Evolutionary conservation across 1,140 invertebrate genomes (phyloP).

Genomic region (Polypedilum vanderplanki): DNA sequence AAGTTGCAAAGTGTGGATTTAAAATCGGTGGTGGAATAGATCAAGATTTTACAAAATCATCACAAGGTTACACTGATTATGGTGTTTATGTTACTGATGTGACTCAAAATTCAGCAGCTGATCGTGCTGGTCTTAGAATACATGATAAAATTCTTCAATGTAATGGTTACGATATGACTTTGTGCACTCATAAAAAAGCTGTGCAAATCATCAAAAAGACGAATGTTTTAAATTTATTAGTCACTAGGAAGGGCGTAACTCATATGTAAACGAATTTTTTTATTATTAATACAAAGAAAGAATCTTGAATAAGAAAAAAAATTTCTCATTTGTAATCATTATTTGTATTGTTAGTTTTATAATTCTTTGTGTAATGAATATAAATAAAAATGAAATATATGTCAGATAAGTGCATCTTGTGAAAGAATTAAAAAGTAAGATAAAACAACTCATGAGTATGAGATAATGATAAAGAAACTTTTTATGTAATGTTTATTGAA

Average conservation of each 20-base stretch:
- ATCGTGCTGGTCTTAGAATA: constrained; percentile 87
- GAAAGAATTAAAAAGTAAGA: no score
- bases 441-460: no score
- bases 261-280: constrained; percentile 64
- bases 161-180: constrained; percentile 96
- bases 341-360: no score
- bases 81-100: constrained; percentile 98
- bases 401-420: no score
- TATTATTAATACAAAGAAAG: no score
- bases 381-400: no score
- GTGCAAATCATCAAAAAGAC: constrained; percentile 97
- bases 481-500: no score
- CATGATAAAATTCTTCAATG: constrained; percentile 98
- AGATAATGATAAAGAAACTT: no score
- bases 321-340: no score
- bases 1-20: constrained; percentile 89
- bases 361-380: no score
- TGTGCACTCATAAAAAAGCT: constrained; percentile 98
- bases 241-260: constrained; percentile 92
- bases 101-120: constrained; percentile 88
- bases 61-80: constrained; percentile 95
- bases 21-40: constrained; percentile 98
- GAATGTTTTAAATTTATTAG: constrained; percentile 88
- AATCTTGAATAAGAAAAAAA: no score
- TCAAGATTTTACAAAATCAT: constrained; percentile 92